Evolutionary conservation across 2,888 invertebrate species (phyloP).

Genomic region (Leucophora obtusa): DNA sequence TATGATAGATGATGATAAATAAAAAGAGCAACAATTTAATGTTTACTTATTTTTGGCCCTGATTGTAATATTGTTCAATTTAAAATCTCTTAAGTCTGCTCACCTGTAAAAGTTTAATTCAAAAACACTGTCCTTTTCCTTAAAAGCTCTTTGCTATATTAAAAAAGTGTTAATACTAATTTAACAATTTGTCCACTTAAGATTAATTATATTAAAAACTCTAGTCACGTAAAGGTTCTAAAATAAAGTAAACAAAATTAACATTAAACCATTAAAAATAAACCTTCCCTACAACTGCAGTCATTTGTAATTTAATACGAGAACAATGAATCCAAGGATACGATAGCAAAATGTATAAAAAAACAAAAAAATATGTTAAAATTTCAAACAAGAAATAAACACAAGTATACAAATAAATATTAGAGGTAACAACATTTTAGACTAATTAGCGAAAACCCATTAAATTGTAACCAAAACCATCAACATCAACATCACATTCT

Average conservation of each 20-base stretch:
- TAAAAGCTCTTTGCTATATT: no score
- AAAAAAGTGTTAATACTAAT: conserved; percentile 15
- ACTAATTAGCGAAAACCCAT: conserved; percentile 58
- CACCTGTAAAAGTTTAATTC: no score
- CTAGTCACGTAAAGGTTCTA: conserved; percentile 48
- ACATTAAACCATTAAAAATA: conserved; percentile 36
- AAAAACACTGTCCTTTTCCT: no score
- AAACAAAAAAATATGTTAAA: background rate
- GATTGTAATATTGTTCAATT: no score
- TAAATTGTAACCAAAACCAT: conserved; percentile 60
- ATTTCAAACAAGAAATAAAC: background rate
- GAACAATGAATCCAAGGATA: background rate
- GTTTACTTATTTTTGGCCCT: no score
- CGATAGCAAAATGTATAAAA: background rate
- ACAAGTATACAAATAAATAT: conserved; percentile 17
- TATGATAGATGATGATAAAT: no score
- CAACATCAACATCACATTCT: conserved; percentile 18
- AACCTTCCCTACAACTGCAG: background rate
- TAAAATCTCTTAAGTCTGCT: no score
- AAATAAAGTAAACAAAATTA: conserved; percentile 34
- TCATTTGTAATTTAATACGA: conserved; percentile 16
- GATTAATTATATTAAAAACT: conserved; percentile 49
- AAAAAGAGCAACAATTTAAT: no score
- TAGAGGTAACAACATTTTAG: conserved; percentile 43
- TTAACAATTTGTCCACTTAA: conserved; percentile 47